Base-by-base conservation (phyloP, 2,888 invertebrate species). In the Asteroscopus sphinx region DNA sequence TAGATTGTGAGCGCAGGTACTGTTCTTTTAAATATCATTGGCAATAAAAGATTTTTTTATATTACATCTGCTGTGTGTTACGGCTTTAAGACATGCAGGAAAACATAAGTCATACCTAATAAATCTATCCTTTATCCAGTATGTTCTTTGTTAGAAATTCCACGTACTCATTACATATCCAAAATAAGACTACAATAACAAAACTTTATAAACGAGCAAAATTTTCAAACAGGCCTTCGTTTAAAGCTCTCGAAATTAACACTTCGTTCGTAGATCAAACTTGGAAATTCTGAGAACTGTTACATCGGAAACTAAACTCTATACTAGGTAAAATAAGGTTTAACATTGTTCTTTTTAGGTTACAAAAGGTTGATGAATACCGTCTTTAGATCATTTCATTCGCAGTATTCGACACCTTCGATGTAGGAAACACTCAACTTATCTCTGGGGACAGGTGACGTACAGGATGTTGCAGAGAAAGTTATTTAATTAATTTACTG, bases 361-460 rank as follows among this genome's bases (percentile, higher is more conserved):
- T 37, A 47, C 52, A 61, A 73, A 54, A 54, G 56, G 53, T 76
- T 62, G 73, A 71, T 73, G 66, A 76, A 76, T 71, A 60, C 61
- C 58, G 52, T 76, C 76, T 68, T 76, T 71, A 71, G 71, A 76
- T 76, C 76, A 73, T 76, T 76, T 76, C 75, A 65, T 70, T 74
- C 73, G 76, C 77, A 81, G 81, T 81, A 86, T 87, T 85, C 80
- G 79, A 77, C 80, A 85, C 83, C 80, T 85, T 81, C 79, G 80
- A 80, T 83, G 85, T 63, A 61, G 84, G 80, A 82, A 86, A 87
- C 81, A 84, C 81, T 82, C 80, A 51, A 77, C 81, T 81, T 88
- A 88, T 85, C 85, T 83, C 77, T 28, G 47, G 64, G 70, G 79
- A 73, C 82, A 83, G 83, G 74, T 79, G 61, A 68, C 66, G 48